Conservation (phyloP, 92 coral and sea anemone genomes). For the Heliopora coerulea region DNA sequence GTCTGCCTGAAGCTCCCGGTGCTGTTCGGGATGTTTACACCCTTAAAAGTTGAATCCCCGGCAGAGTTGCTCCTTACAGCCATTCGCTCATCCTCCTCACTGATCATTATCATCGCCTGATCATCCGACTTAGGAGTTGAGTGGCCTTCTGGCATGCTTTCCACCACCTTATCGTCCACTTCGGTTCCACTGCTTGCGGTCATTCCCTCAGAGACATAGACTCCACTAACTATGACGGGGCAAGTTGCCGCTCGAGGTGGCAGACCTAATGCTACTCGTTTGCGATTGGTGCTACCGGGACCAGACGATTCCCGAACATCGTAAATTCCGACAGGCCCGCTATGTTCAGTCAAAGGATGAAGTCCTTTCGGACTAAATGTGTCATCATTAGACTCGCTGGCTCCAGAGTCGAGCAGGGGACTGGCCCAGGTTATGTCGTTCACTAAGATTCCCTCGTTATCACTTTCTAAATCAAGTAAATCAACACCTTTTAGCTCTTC, state of each 20-base stretch:
- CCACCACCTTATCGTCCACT: conserved; percentile 42
- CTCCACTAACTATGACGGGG: conserved; percentile 26
- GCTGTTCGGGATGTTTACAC: not conserved
- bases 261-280: conserved; percentile 84
- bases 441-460: conserved; percentile 55
- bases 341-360: conserved; percentile 22
- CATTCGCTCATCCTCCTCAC: not conserved
- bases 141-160: conserved; percentile 32
- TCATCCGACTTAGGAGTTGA: conserved; percentile 28
- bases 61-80: not conserved
- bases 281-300: conserved; percentile 97
- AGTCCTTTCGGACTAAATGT: conserved; percentile 26
- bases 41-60: not conserved
- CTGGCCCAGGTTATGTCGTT: conserved; percentile 54
- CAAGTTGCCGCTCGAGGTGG: conserved; percentile 32
- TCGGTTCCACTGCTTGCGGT: conserved; percentile 64
- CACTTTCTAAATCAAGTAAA: conserved; percentile 12
- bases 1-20: not conserved
- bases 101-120: not conserved
- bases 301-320: conserved; percentile 91
- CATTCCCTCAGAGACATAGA: conserved; percentile 88
- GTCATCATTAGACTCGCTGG: conserved; percentile 46
- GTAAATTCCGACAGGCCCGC: conserved; percentile 67
- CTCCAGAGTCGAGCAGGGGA: conserved; percentile 43
- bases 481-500: conserved; percentile 13